A percentile compares a stretch with the other conserved stretches of the same genome.
phyloP scores from a whole-genome alignment of 2,113 vertebrate genomes.

The Numida meleagris region DNA sequence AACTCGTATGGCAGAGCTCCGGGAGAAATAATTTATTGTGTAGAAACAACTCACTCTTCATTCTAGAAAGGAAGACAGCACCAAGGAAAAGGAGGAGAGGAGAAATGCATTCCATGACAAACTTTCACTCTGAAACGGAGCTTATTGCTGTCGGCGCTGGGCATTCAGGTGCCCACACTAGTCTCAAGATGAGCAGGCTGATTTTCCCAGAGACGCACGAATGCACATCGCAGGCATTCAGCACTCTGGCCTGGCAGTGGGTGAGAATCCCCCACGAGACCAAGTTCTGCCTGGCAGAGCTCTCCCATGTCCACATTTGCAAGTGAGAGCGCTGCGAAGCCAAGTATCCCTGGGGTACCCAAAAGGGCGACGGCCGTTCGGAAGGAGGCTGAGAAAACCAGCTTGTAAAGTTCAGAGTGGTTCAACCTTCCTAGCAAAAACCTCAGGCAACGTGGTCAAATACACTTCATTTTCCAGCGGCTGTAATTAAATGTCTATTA shows the following conservation, averaged over 20 bases:
- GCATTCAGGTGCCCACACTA: neutral
- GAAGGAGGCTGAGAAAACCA: neutral
- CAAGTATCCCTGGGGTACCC: neutral
- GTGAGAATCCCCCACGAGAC: neutral
- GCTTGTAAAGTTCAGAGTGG: neutral
- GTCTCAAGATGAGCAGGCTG: neutral
- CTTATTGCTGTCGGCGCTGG: neutral
- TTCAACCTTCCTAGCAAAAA: neutral
- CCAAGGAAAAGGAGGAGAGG: neutral
- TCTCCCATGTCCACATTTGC: neutral
- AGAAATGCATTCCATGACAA: neutral
- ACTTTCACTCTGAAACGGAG: neutral
- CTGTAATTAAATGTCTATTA: neutral
- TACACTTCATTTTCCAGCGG: neutral
- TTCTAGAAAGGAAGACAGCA: neutral
- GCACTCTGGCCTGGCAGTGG: neutral
- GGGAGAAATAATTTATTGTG: neutral
- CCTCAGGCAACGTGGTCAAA: neutral
- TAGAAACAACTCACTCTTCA: neutral
- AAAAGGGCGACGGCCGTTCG: neutral
- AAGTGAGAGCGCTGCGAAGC: rapidly evolving
- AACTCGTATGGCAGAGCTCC: neutral
- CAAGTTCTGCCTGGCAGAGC: neutral
- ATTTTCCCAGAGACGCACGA: neutral
- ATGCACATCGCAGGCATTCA: neutral